Percentiles rank a stretch among this genome's conserved stretches.
These are phyloP conservation scores for Odontocerum albicorne DNA, from an alignment of 2,888 invertebrate species.

Conservation along the genomic window DNA sequence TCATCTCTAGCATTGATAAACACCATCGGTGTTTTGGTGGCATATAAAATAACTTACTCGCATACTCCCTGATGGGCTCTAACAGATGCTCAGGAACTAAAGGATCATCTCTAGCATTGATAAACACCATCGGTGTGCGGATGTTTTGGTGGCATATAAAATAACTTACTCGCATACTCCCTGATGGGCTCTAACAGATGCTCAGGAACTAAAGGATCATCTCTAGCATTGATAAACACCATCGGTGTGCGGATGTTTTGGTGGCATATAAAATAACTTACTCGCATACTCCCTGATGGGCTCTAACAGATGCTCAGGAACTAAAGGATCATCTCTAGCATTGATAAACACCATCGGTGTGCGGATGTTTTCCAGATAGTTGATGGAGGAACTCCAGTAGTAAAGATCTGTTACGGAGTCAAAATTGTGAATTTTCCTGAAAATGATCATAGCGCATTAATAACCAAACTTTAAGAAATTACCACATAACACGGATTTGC, in stretches of 20 bases:
- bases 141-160: too few relatives aligned
- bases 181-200: constrained; percentile 71
- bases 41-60: too few relatives aligned
- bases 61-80: constrained; percentile 70
- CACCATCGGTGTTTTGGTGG: constrained; percentile 89
- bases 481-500: not conserved
- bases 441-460: too few relatives aligned
- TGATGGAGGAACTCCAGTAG: constrained; percentile 80
- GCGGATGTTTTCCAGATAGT: constrained; percentile 76
- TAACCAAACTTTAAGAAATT: too few relatives aligned
- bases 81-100: constrained; percentile 80
- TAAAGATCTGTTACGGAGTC: constrained; percentile 78
- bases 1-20: constrained; percentile 91
- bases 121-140: constrained; percentile 83
- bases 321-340: constrained; percentile 88
- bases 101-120: constrained; percentile 92
- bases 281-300: constrained; percentile 75
- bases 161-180: constrained; percentile 77
- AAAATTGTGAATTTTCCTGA: constrained; percentile 75
- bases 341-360: constrained; percentile 92
- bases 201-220: constrained; percentile 90
- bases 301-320: constrained; percentile 75
- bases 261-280: too few relatives aligned
- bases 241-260: constrained; percentile 84
- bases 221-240: constrained; percentile 87